Percentiles rank a stretch among this genome's conserved stretches.
phyloP scores from a whole-genome alignment of 2,888 invertebrate species.

The Catocala nupta region DNA sequence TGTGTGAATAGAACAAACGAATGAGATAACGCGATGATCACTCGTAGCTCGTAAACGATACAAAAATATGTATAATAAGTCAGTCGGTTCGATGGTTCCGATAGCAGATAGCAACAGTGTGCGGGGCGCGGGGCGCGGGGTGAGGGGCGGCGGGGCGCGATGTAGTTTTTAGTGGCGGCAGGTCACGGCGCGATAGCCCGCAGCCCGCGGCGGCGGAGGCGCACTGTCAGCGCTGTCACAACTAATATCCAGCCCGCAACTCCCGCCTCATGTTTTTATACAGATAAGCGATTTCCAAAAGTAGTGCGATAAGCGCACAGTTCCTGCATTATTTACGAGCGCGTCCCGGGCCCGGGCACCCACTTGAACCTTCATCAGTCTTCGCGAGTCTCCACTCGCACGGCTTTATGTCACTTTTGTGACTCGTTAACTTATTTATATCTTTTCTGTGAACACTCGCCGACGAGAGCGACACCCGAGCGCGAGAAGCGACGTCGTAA shows the following conservation, averaged over 20 bases:
- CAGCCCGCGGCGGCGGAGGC: constrained; percentile 23
- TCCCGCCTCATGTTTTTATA: constrained; percentile 56
- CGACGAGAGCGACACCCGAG: not conserved
- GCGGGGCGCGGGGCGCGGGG: not conserved
- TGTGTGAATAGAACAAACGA: constrained; percentile 1
- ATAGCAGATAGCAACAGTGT: constrained; percentile 52
- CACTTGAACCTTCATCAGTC: constrained; percentile 75
- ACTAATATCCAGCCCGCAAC: constrained; percentile 44
- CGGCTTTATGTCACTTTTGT: constrained; percentile 61
- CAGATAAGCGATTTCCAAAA: constrained; percentile 66
- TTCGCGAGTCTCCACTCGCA: constrained; percentile 51
- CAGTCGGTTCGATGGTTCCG: constrained; percentile 47
- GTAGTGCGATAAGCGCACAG: constrained; percentile 58
- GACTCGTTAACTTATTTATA: constrained; percentile 68
- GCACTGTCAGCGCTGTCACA: constrained; percentile 26
- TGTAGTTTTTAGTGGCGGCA: constrained; percentile 37
- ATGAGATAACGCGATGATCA: constrained; percentile 16
- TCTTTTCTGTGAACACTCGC: constrained; percentile 62
- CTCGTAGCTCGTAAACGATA: constrained; percentile 26
- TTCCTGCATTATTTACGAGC: constrained; percentile 64
- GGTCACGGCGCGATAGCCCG: constrained; percentile 69
- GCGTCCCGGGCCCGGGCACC: constrained; percentile 25
- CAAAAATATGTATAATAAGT: constrained; percentile 28
- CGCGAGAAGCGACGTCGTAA: constrained; percentile 10
- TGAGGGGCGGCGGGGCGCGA: not conserved